A percentile compares a stretch with the other conserved stretches of the same genome.
Conservation (phyloP, 1,140 invertebrate species). For the Drosophila lowei region DNA sequence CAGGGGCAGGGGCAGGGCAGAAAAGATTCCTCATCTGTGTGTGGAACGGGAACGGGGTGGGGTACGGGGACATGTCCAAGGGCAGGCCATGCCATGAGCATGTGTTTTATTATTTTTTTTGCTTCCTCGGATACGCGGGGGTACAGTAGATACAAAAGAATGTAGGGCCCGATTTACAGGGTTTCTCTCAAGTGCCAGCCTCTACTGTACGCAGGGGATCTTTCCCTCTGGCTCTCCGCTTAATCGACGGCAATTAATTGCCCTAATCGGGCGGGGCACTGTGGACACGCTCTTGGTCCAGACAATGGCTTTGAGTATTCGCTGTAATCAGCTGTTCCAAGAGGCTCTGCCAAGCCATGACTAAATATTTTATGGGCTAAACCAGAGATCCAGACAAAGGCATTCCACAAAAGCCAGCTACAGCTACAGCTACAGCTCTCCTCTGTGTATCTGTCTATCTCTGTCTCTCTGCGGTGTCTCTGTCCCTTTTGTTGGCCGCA, state of each 20-base stretch:
- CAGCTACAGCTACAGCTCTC: conserved; percentile 9
- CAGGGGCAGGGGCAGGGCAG: too few species aligned
- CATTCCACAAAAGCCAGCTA: too few species aligned
- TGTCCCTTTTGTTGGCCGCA: conserved; percentile 59
- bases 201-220: too few species aligned
- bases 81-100: conserved; percentile 7
- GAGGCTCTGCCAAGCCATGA: conserved; percentile 26
- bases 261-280: conserved; percentile 61
- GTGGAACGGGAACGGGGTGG: too few species aligned
- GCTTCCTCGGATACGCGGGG: background rate
- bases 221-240: conserved; percentile 19
- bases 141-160: conserved; percentile 11
- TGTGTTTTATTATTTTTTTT: conserved; percentile 24
- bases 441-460: background rate
- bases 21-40: too few species aligned
- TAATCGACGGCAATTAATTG: conserved; percentile 68
- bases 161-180: background rate
- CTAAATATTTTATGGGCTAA: conserved; percentile 49
- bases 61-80: background rate
- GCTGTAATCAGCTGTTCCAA: conserved; percentile 69
- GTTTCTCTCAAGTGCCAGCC: too few species aligned
- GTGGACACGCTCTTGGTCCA: conserved; percentile 28
- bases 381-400: conserved; percentile 25
- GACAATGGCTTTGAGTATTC: conserved; percentile 39
- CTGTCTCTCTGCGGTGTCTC: conserved; percentile 17